Conservation (phyloP, 2,888 invertebrate species). For the Euzetes globulus region DNA sequence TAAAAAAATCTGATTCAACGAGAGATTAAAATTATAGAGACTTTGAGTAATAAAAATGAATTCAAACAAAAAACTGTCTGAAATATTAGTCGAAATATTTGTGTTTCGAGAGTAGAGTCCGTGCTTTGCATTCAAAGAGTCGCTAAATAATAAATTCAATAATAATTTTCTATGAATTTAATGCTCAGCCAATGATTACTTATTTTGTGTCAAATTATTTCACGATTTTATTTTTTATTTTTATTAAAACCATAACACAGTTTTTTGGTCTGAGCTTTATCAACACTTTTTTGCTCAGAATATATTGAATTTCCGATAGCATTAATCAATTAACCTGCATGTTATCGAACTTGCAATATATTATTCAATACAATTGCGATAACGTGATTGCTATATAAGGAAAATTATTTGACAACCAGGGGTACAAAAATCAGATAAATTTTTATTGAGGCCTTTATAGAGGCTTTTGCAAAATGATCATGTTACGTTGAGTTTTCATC, state of each 20-base stretch:
- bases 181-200: background rate
- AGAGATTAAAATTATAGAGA: background rate
- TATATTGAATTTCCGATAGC: background rate
- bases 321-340: too few species aligned
- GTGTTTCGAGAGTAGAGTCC: background rate
- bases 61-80: background rate
- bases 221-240: too few species aligned
- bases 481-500: too few species aligned
- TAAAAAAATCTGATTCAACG: background rate
- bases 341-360: too few species aligned
- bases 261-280: background rate
- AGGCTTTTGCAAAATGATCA: too few species aligned
- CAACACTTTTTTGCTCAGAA: background rate
- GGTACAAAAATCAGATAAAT: too few species aligned
- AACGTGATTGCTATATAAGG: too few species aligned
- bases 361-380: too few species aligned
- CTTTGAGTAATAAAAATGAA: background rate
- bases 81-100: background rate
- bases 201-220: background rate
- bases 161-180: background rate
- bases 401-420: too few species aligned
- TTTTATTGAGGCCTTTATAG: too few species aligned
- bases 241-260: background rate
- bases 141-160: background rate
- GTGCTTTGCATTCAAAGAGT: conserved; percentile 7